Evolutionary conservation across 2,113 vertebrate species (phyloP).

Genomic region (Hepsetus odoe): DNA sequence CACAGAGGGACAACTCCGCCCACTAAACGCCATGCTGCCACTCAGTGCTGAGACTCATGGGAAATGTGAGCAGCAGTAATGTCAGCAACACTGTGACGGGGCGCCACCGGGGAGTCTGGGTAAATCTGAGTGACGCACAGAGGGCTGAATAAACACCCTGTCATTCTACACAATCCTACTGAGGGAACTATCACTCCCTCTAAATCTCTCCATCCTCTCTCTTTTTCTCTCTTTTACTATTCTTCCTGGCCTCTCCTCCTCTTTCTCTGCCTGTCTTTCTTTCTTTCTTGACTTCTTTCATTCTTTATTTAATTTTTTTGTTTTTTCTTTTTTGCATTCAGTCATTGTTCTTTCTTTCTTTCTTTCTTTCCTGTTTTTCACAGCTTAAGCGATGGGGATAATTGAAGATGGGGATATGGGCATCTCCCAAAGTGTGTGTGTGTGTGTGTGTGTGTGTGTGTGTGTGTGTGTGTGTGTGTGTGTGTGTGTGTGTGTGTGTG

Average conservation of each 20-base stretch:
- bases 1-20: slow-evolving; percentile 39
- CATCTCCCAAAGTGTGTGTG: too few relatives aligned
- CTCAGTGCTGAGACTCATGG: slow-evolving; percentile 17
- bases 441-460: neutral
- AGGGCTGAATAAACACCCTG: slow-evolving; percentile 5
- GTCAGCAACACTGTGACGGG: slow-evolving; percentile 22
- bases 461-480: neutral
- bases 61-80: slow-evolving; percentile 27
- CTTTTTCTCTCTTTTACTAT: neutral
- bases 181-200: slow-evolving; percentile 18
- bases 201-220: neutral
- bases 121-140: slow-evolving; percentile 1
- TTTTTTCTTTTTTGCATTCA: neutral
- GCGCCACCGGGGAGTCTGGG: slow-evolving; percentile 16
- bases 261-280: neutral
- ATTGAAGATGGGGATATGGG: neutral
- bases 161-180: slow-evolving; percentile 1
- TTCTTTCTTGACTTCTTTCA: neutral
- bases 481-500: neutral
- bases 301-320: neutral
- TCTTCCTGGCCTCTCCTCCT: too few relatives aligned
- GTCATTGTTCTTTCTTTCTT: neutral
- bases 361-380: neutral
- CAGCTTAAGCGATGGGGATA: slow-evolving; percentile 24
- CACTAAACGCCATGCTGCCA: slow-evolving; percentile 33